Evolutionary conservation across 2,888 invertebrate species (phyloP), one percentile per base, ranked within the genome.

Genomic region (Sycophila texana): DNA sequence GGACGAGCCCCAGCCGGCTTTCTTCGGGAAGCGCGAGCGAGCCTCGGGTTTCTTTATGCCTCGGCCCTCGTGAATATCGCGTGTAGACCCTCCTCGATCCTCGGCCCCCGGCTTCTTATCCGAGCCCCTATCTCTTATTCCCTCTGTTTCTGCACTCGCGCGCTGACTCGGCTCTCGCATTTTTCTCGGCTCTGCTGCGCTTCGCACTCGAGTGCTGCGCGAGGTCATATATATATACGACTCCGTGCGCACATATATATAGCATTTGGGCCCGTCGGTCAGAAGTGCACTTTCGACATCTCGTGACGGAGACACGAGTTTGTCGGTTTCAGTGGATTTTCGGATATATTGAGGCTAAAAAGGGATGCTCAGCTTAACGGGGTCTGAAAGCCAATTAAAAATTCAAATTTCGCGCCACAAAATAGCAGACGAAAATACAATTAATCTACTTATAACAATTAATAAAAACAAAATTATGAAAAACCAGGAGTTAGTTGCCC

Each of bases 21-120:
- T 70, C 70, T 76, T 70, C 39, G 20, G 55, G 53, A 75, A 75
- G 47, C 53, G 14, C 57, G 26, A 26, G 60, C 47, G 26, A 39
- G 63, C 63, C 18, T 39, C 39, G 39, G 47, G 39, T 63, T 63
- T 63, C 63, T 63, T 63, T 63, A 47, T 63, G 14, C 53, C 16
- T 4, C 16, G 53, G 53, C n/a, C 53, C 53, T 53, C 53, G 14
- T 53, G 16, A n/a, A 14, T 53, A 39, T 39, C 63, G 30, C 63
- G 18, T 47, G 18, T 63, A 63, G 61, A 30, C 26, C 39, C 39
- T 39, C 39, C 47, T 63, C 39, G 39, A 7, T 63, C 53, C 53
- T 53, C 16, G 53, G n/a, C 16, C 26, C 26, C 3, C 16, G n/a
- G 53, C 53, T n/a, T 53, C 53, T 53, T 53, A 53, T 53, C 53